phyloP scores from a whole-genome alignment of 2,113 vertebrate species.

The Sclerurus mexicanus region DNA sequence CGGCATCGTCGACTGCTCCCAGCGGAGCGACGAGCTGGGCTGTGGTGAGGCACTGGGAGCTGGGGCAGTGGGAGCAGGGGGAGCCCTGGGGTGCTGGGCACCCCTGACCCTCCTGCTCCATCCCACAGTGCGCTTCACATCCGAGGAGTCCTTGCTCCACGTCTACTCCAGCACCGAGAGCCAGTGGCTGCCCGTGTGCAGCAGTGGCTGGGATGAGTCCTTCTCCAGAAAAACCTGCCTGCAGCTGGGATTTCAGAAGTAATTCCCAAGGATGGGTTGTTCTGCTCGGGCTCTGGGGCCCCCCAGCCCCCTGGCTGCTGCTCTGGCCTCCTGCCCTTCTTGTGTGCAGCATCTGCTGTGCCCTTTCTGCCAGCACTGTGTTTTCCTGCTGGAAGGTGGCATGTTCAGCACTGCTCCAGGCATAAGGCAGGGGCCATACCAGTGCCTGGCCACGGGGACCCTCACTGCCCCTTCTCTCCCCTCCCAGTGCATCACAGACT shows the following conservation, averaged over 20 bases:
- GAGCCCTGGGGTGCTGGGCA: fast-evolving
- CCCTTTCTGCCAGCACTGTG: background rate
- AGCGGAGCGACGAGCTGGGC: conserved; percentile 72
- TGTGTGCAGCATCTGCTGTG: fast-evolving
- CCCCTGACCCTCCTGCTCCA: background rate
- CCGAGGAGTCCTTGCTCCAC: conserved; percentile 73
- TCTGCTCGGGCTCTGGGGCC: fast-evolving
- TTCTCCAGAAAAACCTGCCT: conserved; percentile 74
- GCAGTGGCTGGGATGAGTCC: conserved; percentile 54
- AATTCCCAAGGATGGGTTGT: background rate
- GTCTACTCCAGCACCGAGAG: conserved; percentile 68
- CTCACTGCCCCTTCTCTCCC: background rate
- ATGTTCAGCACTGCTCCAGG: background rate
- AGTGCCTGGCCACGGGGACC: background rate
- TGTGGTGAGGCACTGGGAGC: conserved; percentile 52
- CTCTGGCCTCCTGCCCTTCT: background rate
- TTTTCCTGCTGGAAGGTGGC: fast-evolving
- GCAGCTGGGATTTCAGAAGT: conserved; percentile 80
- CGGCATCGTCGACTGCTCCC: conserved; percentile 71
- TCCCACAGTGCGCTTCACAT: conserved; percentile 72
- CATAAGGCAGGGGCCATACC: fast-evolving
- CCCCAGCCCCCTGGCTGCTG: background rate
- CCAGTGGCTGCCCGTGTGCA: conserved; percentile 77
- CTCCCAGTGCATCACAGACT: conserved; percentile 42
- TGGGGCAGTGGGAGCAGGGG: fast-evolving